phyloP scores from a whole-genome alignment of 2,113 vertebrate species.

The Tachysurus fulvidraco region DNA sequence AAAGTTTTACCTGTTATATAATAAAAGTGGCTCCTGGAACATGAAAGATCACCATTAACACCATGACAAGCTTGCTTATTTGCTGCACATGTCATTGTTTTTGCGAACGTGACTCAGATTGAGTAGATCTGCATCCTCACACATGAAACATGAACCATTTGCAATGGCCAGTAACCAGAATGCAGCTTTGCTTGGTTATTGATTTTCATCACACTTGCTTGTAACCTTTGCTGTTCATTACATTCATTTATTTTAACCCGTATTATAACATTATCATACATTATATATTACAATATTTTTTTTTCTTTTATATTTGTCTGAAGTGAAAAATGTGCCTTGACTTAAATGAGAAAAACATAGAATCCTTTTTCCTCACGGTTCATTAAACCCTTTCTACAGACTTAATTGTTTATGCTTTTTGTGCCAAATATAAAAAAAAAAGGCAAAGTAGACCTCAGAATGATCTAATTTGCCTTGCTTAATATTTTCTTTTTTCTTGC shows the following conservation, averaged over 20 bases:
- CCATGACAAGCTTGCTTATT: constrained; percentile 28
- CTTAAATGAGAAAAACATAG: background rate
- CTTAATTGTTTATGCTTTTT: background rate
- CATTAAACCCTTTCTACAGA: background rate
- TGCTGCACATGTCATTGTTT: constrained; percentile 18
- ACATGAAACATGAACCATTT: constrained; percentile 2
- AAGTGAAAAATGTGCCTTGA: background rate
- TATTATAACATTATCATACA: constrained; percentile 5
- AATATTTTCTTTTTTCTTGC: background rate
- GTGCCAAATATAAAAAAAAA: background rate
- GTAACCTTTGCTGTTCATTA: constrained; percentile 52
- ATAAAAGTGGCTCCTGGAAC: background rate
- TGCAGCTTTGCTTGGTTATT: constrained; percentile 1
- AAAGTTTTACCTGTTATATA: constrained; percentile 15
- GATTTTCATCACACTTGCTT: background rate
- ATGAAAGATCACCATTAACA: constrained; percentile 30
- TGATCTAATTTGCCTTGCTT: background rate
- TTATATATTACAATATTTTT: background rate
- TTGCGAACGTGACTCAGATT: background rate
- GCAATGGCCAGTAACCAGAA: background rate
- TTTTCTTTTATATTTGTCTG: background rate
- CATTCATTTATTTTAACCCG: constrained; percentile 51
- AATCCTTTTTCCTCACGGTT: background rate
- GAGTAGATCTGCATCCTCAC: background rate
- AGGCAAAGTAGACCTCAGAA: background rate